Base-by-base conservation (phyloP, 2,888 invertebrate species). In the Serrognathus titanus region DNA sequence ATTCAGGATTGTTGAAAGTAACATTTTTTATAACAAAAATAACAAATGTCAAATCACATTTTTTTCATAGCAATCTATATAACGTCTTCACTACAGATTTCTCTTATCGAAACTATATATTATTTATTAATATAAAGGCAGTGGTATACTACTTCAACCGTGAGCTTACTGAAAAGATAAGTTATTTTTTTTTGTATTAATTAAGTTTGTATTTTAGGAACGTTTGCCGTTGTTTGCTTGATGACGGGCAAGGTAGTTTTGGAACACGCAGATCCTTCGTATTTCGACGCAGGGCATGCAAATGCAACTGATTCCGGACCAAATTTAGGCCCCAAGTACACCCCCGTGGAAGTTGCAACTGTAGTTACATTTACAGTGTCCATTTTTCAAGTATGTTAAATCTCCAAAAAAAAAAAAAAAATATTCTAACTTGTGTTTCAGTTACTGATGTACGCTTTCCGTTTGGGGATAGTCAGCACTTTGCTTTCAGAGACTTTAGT, bases 241-340 rank as follows among this genome's bases (percentile, higher is more conserved):
- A 95, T 97, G 94, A 86, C 92, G 4, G 94, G 94, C 51, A 91
- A 91, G 80, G 86, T 88, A 8, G 89, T 91, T 10, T 70, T 81
- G 51, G 70, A 70, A 58, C 65, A 76, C 49, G 73, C 73, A 55
- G 68, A 76, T 58, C 71, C 71, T n/a, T 57, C 63, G 1, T 69
- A 66, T 58, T 69, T 73, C 31, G 61, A 62, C 40, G 57, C 56
- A 35, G 11, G 36, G n/a, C 40, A 49, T 41, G 49, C 51, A 12
- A 66, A 63, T 45, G 46, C 41, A 8, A 63, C 64, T n/a, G 58
- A 62, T 8, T 46, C 52, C n/a, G 35, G 41, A 31, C 35, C 9
- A 11, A 36, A 20, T 40, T 47, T 35, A 12, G 55, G 48, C 58
- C 64, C 37, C 39, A 11, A 53, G 39, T 78, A 80, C 68, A 71